These are phyloP conservation scores for Eulithis testata DNA, from an alignment of 2,888 invertebrate genomes.

Conservation along the genomic window DNA sequence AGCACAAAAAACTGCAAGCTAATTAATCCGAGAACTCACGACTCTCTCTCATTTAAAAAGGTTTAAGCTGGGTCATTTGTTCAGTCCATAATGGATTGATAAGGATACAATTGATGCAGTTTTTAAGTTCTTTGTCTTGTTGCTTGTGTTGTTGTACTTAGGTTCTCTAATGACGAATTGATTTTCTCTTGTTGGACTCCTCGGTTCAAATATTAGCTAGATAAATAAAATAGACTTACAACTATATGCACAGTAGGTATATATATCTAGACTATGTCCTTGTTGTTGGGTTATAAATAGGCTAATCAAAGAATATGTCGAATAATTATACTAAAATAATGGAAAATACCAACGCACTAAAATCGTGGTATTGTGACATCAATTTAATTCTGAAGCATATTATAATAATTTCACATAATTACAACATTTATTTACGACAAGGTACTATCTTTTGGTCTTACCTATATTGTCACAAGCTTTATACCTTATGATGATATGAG, in stretches of 20 bases:
- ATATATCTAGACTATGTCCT: too few relatives aligned
- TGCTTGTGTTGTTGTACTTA: not conserved
- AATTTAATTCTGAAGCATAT: conserved; percentile 77
- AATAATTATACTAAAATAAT: too few relatives aligned
- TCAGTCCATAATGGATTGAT: conserved; percentile 78
- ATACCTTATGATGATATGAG: conserved; percentile 35
- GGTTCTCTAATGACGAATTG: not conserved
- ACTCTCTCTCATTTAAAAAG: conserved; percentile 77
- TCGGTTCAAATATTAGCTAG: too few relatives aligned
- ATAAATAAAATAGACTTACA: too few relatives aligned
- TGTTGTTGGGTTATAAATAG: too few relatives aligned
- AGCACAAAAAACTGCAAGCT: conserved; percentile 68
- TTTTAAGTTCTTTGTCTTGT: conserved; percentile 37
- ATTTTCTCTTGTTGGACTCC: too few relatives aligned
- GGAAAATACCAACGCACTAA: conserved; percentile 57
- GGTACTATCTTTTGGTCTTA: conserved; percentile 66
- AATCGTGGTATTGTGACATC: conserved; percentile 75
- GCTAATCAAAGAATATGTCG: too few relatives aligned
- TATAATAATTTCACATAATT: conserved; percentile 83
- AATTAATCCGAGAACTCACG: conserved; percentile 81
- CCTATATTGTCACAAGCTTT: conserved; percentile 56
- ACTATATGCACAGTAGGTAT: too few relatives aligned
- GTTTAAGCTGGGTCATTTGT: conserved; percentile 80
- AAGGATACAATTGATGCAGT: conserved; percentile 69
- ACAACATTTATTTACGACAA: conserved; percentile 77